Conservation (phyloP, 2,797 vertebrate species). For the Danio aesculapii region DNA sequence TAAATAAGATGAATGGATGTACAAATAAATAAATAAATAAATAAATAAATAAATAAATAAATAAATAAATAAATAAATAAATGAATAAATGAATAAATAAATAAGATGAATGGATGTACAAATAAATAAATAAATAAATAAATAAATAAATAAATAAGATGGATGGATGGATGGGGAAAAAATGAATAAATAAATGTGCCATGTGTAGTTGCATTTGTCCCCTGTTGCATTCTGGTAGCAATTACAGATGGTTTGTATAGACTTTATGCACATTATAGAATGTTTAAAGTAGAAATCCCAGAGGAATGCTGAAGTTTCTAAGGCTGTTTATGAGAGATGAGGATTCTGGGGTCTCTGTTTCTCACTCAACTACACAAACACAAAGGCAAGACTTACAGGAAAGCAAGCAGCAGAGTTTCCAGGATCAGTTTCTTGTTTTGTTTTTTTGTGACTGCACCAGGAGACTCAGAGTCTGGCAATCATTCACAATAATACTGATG, state of each 20-base stretch:
- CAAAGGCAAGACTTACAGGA: background rate
- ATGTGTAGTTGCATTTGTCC: background rate
- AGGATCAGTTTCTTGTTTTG: background rate
- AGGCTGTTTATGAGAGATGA: background rate
- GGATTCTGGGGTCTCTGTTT: background rate
- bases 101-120: no score
- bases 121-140: no score
- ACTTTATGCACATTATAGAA: conserved; percentile 4
- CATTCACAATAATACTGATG: background rate
- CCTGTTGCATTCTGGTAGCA: conserved; percentile 34
- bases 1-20: no score
- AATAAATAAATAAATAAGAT: no score
- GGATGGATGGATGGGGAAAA: no score
- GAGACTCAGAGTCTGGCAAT: background rate
- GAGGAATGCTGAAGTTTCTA: conserved; percentile 13
- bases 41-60: no score
- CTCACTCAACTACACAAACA: conserved; percentile 16
- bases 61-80: no score
- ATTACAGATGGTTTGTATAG: conserved; percentile 16
- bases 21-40: no score
- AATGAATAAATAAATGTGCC: no score
- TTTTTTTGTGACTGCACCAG: background rate
- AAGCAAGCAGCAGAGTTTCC: background rate
- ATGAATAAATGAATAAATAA: no score
- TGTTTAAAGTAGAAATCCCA: conserved; percentile 46